Evolutionary conservation across 1,140 invertebrate genomes (phyloP).

Genomic region (Drosophila watanabei): DNA sequence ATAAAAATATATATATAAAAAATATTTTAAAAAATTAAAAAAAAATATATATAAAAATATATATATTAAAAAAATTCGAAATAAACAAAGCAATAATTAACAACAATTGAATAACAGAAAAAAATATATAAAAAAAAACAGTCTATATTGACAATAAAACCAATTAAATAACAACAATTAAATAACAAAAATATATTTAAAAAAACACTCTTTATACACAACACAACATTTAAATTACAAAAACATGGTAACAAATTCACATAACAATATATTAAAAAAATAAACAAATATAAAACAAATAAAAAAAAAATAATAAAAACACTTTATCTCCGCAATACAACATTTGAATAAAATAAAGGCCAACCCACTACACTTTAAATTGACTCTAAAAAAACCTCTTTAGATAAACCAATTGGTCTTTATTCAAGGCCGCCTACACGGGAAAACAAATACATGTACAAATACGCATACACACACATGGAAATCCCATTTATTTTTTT

Average conservation of each 20-base stretch:
- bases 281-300: neutral
- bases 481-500: conserved; percentile 8
- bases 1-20: no score
- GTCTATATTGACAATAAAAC: no score
- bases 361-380: conserved; percentile 6
- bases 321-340: neutral
- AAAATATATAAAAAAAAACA: no score
- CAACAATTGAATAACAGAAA: no score
- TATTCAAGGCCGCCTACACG: conserved; percentile 16
- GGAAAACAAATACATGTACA: neutral
- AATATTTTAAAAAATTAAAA: no score
- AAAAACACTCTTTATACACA: no score
- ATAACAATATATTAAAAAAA: neutral
- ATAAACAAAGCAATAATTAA: no score
- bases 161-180: no score
- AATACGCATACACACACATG: neutral
- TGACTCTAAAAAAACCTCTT: conserved; percentile 25
- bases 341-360: neutral
- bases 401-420: conserved; percentile 15
- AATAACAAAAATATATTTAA: no score
- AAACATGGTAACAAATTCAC: neutral
- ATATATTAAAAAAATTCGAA: no score
- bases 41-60: no score
- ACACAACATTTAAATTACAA: neutral
- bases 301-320: neutral